Conservation (phyloP, 2,797 vertebrate species). For the Triplophysa bombifrons region DNA sequence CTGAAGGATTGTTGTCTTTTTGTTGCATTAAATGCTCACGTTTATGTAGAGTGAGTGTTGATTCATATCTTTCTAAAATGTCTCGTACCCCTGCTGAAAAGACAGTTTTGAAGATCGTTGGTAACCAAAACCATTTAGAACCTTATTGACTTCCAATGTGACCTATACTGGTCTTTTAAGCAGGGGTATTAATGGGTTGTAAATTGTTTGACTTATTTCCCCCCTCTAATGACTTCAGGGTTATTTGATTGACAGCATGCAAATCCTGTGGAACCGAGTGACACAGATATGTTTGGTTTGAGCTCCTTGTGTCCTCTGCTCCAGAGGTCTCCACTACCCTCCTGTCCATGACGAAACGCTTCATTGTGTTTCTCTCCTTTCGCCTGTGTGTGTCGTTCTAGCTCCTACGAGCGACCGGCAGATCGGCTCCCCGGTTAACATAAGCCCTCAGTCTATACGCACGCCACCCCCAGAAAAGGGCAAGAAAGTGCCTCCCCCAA, state of each 20-base stretch:
- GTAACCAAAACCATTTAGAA: too few relatives aligned
- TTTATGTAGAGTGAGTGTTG: not conserved
- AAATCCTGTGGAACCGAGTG: slow-evolving; percentile 28
- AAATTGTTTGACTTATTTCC: not conserved
- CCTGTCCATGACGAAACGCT: slow-evolving; percentile 35
- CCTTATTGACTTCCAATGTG: too few relatives aligned
- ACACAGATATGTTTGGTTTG: slow-evolving; percentile 41
- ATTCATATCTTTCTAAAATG: slow-evolving; percentile 15
- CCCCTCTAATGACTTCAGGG: slow-evolving; percentile 19
- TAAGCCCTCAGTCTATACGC: slow-evolving; percentile 78
- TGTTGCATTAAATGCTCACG: slow-evolving; percentile 35
- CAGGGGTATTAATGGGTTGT: not conserved
- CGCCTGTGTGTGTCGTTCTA: slow-evolving; percentile 69
- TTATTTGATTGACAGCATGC: slow-evolving; percentile 43
- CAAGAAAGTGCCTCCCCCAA: slow-evolving; percentile 79
- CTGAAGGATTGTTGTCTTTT: slow-evolving; percentile 14
- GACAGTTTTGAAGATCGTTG: not conserved
- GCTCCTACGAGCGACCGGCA: slow-evolving; percentile 69
- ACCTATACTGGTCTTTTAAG: slow-evolving; percentile 10
- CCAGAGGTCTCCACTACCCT: slow-evolving; percentile 36
- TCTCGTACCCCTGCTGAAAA: slow-evolving; percentile 9
- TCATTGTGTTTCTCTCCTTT: slow-evolving; percentile 55
- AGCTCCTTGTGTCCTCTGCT: slow-evolving; percentile 37
- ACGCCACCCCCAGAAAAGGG: slow-evolving; percentile 80
- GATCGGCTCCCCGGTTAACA: slow-evolving; percentile 74